Percentiles rank a stretch among this genome's conserved stretches.
phyloP scores from a whole-genome alignment of 2,797 vertebrate genomes.

The Parotocinclus haroldoi region DNA sequence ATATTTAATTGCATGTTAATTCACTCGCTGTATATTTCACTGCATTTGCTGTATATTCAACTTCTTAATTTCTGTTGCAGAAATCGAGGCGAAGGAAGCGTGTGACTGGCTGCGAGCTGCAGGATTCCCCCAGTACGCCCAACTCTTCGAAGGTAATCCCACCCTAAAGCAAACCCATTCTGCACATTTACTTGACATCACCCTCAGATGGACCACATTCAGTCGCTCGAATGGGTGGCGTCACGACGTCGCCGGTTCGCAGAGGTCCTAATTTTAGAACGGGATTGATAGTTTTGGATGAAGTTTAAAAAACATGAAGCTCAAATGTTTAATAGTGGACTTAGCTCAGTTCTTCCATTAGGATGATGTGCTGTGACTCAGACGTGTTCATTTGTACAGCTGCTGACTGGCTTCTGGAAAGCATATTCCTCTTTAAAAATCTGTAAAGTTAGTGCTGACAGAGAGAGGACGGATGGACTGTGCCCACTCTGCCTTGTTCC shows the following conservation, averaged over 20 bases:
- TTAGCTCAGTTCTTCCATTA: slow-evolving; percentile 3
- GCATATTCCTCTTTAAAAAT: background rate
- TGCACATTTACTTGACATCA: background rate
- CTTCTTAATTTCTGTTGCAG: slow-evolving; percentile 71
- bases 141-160: slow-evolving; percentile 84
- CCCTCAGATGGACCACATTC: slow-evolving; percentile 11
- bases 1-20: too few relatives aligned
- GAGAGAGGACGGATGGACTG: slow-evolving; percentile 36
- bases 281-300: slow-evolving; percentile 1
- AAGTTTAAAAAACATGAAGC: background rate
- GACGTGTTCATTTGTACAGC: slow-evolving; percentile 11
- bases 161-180: background rate
- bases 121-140: slow-evolving; percentile 97
- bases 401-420: slow-evolving; percentile 10
- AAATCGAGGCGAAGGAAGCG: slow-evolving; percentile 95
- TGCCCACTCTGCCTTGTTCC: slow-evolving; percentile 60
- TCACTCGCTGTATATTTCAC: too few relatives aligned
- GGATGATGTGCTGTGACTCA: slow-evolving; percentile 2
- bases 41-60: background rate
- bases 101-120: slow-evolving; percentile 97
- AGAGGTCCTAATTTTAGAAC: background rate
- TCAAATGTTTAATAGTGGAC: background rate
- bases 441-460: slow-evolving; percentile 14
- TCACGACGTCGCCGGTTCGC: slow-evolving; percentile 3
- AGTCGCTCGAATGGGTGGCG: background rate